These are phyloP conservation scores for Micrasema minimum DNA, from an alignment of 1,140 invertebrate genomes.

Conservation along the genomic window DNA sequence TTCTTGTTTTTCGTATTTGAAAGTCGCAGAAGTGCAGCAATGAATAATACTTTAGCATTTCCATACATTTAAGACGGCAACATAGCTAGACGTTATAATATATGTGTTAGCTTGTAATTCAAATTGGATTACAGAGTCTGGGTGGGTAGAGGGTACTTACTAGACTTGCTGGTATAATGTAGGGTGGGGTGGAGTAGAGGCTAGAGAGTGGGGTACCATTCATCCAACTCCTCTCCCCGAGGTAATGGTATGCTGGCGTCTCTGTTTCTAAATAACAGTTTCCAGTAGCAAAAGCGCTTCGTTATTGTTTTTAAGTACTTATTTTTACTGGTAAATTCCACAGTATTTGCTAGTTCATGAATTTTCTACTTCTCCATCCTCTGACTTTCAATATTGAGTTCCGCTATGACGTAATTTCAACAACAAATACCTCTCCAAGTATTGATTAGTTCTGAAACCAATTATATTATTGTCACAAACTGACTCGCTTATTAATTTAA, in stretches of 20 bases:
- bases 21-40: slow-evolving; percentile 9
- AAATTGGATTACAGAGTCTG: slow-evolving; percentile 38
- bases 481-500: too few relatives aligned
- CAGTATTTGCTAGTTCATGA: too few relatives aligned
- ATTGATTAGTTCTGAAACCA: too few relatives aligned
- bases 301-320: too few relatives aligned
- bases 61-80: slow-evolving; percentile 22
- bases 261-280: not conserved
- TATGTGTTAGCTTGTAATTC: slow-evolving; percentile 40
- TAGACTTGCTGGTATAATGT: not conserved
- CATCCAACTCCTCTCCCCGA: slow-evolving; percentile 19
- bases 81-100: slow-evolving; percentile 13
- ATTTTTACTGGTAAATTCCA: too few relatives aligned
- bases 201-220: slow-evolving; percentile 1
- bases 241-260: slow-evolving; percentile 4
- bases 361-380: too few relatives aligned
- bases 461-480: too few relatives aligned
- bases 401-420: too few relatives aligned
- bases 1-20: not conserved
- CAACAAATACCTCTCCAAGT: too few relatives aligned
- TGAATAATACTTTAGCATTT: slow-evolving; percentile 20
- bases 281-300: too few relatives aligned
- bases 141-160: not conserved
- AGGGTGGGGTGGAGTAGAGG: not conserved
- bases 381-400: too few relatives aligned